Conservation (phyloP, 1,140 invertebrate species). For the Drosophila littoralis region DNA sequence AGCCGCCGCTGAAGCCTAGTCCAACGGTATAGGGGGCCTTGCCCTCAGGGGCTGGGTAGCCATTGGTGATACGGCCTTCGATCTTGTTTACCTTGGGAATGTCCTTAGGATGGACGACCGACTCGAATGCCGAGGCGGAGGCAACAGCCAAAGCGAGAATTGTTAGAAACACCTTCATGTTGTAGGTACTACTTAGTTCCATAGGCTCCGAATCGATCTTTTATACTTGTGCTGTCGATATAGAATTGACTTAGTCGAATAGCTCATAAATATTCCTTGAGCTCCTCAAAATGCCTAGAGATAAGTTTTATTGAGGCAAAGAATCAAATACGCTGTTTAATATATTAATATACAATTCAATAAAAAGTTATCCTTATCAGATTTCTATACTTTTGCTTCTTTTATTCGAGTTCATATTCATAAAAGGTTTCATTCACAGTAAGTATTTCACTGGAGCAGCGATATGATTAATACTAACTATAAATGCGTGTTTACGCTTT, state of each 20-base stretch:
- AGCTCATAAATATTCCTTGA: constrained; percentile 15
- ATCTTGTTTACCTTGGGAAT: constrained; percentile 25
- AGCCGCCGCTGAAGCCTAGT: constrained; percentile 70
- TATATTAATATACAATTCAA: too few relatives aligned
- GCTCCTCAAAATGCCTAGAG: constrained; percentile 11
- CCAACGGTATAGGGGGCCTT: constrained; percentile 41
- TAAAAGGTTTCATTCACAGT: too few relatives aligned
- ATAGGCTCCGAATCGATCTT: constrained; percentile 6
- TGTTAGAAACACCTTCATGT: constrained; percentile 51
- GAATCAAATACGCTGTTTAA: too few relatives aligned
- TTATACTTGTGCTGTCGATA: background rate
- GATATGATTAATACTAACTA: too few relatives aligned
- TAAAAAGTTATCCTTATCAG: background rate
- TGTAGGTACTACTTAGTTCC: constrained; percentile 10
- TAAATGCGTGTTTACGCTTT: too few relatives aligned
- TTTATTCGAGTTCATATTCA: too few relatives aligned
- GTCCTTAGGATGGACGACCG: constrained; percentile 25
- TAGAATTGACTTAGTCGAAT: background rate
- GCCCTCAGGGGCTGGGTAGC: constrained; percentile 31
- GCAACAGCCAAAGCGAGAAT: constrained; percentile 51
- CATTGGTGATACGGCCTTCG: constrained; percentile 57
- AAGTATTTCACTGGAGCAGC: too few relatives aligned
- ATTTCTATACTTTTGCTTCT: background rate
- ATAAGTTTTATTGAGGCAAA: background rate
- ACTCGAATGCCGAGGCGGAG: constrained; percentile 34